Evolutionary conservation across 2,113 vertebrate genomes (phyloP).

Genomic region (Ramphastos sulfuratus): DNA sequence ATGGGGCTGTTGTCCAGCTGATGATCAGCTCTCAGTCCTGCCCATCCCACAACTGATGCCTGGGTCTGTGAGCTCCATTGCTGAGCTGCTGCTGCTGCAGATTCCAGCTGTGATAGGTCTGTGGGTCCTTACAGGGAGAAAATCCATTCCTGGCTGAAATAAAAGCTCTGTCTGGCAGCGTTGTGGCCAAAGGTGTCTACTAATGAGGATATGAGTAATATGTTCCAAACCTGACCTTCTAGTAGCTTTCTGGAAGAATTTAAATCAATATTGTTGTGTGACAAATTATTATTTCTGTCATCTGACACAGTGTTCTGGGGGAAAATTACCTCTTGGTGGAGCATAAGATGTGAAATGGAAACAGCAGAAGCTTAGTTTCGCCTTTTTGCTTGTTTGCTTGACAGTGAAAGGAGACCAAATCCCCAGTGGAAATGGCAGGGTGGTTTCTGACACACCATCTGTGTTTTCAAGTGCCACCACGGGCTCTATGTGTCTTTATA

Average conservation of each 20-base stretch:
- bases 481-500: not conserved
- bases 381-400: not conserved
- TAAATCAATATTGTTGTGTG: conserved; percentile 3
- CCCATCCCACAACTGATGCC: no score
- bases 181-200: not conserved
- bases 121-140: not conserved
- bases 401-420: not conserved
- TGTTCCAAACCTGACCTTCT: conserved; percentile 19
- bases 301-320: not conserved
- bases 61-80: not conserved
- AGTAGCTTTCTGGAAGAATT: not conserved
- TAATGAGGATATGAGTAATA: not conserved
- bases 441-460: not conserved
- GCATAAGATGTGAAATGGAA: not conserved
- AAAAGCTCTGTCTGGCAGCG: not conserved
- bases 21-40: not conserved
- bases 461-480: not conserved
- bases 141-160: not conserved
- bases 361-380: not conserved
- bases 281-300: conserved; percentile 18
- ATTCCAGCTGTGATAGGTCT: not conserved
- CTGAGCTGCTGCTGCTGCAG: not conserved
- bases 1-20: not conserved
- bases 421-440: not conserved
- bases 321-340: not conserved